Evolutionary conservation across 2,113 vertebrate genomes (phyloP), one percentile per base, ranked within the genome.

Genomic region (Mesitornis unicolor): DNA sequence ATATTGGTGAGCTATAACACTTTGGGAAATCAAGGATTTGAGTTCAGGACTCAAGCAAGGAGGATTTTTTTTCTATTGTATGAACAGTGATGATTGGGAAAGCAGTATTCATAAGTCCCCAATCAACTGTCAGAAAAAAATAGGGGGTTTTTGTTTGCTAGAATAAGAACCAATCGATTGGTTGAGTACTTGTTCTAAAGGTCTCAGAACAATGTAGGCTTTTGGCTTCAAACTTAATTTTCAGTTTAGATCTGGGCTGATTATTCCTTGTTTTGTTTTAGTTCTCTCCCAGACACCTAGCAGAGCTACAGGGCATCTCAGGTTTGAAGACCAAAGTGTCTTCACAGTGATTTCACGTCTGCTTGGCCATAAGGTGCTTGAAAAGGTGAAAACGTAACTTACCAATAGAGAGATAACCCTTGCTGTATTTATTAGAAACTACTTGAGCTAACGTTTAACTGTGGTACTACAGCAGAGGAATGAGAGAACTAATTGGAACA

Each of bases 231-330:
- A 5, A 38, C 10, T 64, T 42, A 12, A 79, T 16, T 86, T 90
- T 38, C 0, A 0, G 6, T 47, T 71, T 86, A 61, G 14, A 31
- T 79, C 20, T 0, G 6, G 40, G 13, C 38, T 53, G 35, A 26
- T 91, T 12, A 18, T 77, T 89, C 60, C 43, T 86, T n/a, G 16
- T 7, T 59, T n/a, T 61, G 9, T 40, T 11, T 57, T 31, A 18
- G 7, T 65, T 87, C 45, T 51, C 28, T 80, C 42, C 31, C 45
- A 74, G 16, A 15, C 26, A 81, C 38, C 28, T 82, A 36, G 26
- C 42, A 86, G 64, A 38, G 56, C 35, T 33, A 56, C 48, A 40
- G 6, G 18, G 54, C 38, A 56, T 74, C 63, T 87, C 40, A 38
- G 8, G 22, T 76, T 74, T 86, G 61, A 68, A 73, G 24, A 31